Evolutionary conservation across 2,888 invertebrate species (phyloP), one percentile per base, ranked within the genome.

Genomic region (Esperia sulphurella): DNA sequence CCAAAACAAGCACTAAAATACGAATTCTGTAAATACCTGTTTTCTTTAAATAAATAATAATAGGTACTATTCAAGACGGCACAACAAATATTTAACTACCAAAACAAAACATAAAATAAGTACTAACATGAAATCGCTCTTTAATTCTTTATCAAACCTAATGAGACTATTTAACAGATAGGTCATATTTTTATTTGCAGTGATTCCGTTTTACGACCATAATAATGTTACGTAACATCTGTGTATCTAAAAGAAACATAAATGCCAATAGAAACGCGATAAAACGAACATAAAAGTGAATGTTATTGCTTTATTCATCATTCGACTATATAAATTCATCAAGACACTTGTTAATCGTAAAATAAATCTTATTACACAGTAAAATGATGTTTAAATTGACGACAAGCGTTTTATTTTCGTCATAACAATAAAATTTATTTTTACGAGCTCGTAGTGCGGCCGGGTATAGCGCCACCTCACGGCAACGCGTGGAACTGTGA

Each of bases 401-500:
- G 88, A 87, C 88, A 87, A 87, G 86, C 87, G 88, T 89, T 89
- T 89, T 89, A 89, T 89, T 88, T 87, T 87, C 85, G 79, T 85
- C 87, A 89, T 89, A 89, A 89, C 88, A 89, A 89, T 89, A 89
- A 89, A 88, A 87, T 89, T 89, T 84, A 86, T 85, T 89, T 89
- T 89, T 89, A 89, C 75, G 85, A 83, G 75, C 79, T 55, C 59
- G 54, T 61, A 72, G 71, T 68, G 64, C 48, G 68, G 70, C 63
- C 74, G 60, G 61, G 64, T 66, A 67, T 59, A 75, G 75, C 80
- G 86, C 83, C 89, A 90, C 73, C 90, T 89, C 72, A 73, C 61
- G 68, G 74, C 50, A 40, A 50, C 12, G 33, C 49, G 46, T 47
- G 51, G 73, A 63, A 87, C 79, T 65, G 40, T 48, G 37, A 75